Base-by-base conservation (phyloP, 53 echinoderm and acorn worm species). In the Echinometra lucunter region DNA sequence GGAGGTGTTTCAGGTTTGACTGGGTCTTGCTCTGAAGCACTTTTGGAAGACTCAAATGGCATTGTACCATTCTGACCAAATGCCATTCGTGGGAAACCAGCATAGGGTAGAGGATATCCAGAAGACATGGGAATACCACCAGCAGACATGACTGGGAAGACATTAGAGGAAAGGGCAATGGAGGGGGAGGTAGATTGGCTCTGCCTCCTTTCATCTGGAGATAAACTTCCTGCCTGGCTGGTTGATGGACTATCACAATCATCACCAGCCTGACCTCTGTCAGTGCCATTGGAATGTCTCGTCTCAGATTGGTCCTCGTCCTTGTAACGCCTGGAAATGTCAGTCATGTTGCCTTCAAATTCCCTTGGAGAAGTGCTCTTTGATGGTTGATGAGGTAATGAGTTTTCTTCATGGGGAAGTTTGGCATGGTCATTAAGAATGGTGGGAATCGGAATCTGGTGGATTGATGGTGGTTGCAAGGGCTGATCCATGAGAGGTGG, bases 361-460 rank as follows among this genome's bases (percentile, higher is more conserved):
- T 83, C 94, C 18, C 60, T 58, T 10, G 94, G 94, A 44, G 57
- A 66, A 45, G 67, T 94, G 60, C 94, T 94, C 94, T 82, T 83
- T 34, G 85, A 94, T 27, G 94, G 85, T 23, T n/a, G 44, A 82
- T 95, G 95, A 81, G 95, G 93, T 55, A 66, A 63, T 21, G 88
- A 89, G 60, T 95, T 88, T 37, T 89, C 96, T 17, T 96, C 96
- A 80, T 66, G 15, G 1, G 95, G 95, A 58, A 82, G 88, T 93
- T 95, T 95, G 70, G 94, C 85, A 74, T 95, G 42, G 75, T 97
- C 98, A 93, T 91, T 97, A 69, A 97, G 97, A 90, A 98, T 95
- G 37, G 95, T 96, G 45, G 98, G 97, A 67, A 98, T 96, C 37
- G 98, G 98, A 42, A 98, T 95, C 95, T 98, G 98, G 91, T 98